Percentiles rank a stretch among this genome's conserved stretches.
phyloP scores from a whole-genome alignment of 1,140 invertebrate species.

The Psilanteris sp. region DNA sequence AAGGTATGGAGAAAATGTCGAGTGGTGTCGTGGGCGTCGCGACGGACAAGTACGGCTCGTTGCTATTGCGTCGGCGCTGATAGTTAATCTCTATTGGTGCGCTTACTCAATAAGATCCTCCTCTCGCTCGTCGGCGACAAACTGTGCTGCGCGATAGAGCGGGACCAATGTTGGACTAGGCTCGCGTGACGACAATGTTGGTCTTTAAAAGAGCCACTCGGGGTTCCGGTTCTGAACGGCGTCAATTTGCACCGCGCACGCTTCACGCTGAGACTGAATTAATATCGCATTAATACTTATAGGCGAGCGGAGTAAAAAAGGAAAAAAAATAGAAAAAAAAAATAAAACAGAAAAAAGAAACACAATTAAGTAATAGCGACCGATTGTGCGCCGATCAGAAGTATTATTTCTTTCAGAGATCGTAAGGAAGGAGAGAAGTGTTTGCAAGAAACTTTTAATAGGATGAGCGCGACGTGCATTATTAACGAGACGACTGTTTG shows the following conservation, averaged over 20 bases:
- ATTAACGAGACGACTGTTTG: too few species aligned
- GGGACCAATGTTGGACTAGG: slow-evolving; percentile 44
- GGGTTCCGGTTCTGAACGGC: background rate
- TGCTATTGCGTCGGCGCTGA: slow-evolving; percentile 62
- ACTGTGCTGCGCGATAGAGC: slow-evolving; percentile 33
- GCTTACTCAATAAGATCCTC: slow-evolving; percentile 55
- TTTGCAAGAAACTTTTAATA: too few species aligned
- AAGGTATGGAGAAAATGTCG: slow-evolving; percentile 22
- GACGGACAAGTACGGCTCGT: slow-evolving; percentile 32
- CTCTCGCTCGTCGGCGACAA: slow-evolving; percentile 58
- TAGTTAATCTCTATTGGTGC: slow-evolving; percentile 61
- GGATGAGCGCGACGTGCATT: too few species aligned
- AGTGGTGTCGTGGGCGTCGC: slow-evolving; percentile 61
- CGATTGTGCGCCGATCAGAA: too few species aligned
- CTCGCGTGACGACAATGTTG: slow-evolving; percentile 29
- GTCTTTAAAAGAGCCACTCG: slow-evolving; percentile 8
- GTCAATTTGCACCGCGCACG: slow-evolving; percentile 5
- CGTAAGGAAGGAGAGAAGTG: too few species aligned
- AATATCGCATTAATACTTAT: slow-evolving; percentile 4
- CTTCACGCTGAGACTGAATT: slow-evolving; percentile 12
- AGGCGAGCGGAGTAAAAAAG: too few species aligned
- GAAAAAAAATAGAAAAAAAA: too few species aligned
- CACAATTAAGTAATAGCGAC: too few species aligned
- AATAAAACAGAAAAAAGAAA: too few species aligned
- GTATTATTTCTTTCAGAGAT: too few species aligned